Evolutionary conservation across 2,888 invertebrate species (phyloP), one percentile per base, ranked within the genome.

Genomic region (Argynnis bischoffii): DNA sequence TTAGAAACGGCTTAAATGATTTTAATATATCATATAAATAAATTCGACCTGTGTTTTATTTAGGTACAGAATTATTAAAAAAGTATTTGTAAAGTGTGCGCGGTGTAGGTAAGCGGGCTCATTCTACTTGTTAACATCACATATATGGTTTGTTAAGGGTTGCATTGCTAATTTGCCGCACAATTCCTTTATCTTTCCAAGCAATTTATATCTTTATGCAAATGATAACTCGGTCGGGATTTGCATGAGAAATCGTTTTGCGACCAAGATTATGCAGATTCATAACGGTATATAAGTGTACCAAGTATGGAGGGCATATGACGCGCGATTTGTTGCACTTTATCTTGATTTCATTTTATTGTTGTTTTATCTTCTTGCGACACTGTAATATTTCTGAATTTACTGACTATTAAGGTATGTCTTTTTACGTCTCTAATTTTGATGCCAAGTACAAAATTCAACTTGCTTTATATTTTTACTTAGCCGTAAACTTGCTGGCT

Each of bases 261-360:
- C 69, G 63, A 55, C 61, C 69, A 64, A 69, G 56, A 64, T 71
- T 73, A 66, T 76, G 78, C 71, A 69, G 77, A 77, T 76, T 80
- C 77, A 80, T 89, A 90, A 90, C 90, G 89, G 90, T 88, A 77
- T 75, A 71, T 71, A 69, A 71, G 67, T 70, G 77, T 35, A 72
- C 81, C 87, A 79, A 81, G 85, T 86, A 87, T 81, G 88, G 88
- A 72, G 78, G 76, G 83, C 78, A 83, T 84, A 83, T 87, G 88
- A 87, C 84, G 81, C 79, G 81, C 85, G 85, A 89, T 90, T 89
- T 88, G 89, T 88, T 86, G 85, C 85, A 85, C 84, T 85, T 86
- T 87, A 86, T 88, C 84, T 71, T 69, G 64, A 70, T 68, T 64
- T 66, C 54, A 66, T 72, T 69, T 72, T 72, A 69, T 69, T 70